Evolutionary conservation across 2,113 vertebrate genomes (phyloP), one percentile per base, ranked within the genome.

Genomic region (Coracopsis vasa): DNA sequence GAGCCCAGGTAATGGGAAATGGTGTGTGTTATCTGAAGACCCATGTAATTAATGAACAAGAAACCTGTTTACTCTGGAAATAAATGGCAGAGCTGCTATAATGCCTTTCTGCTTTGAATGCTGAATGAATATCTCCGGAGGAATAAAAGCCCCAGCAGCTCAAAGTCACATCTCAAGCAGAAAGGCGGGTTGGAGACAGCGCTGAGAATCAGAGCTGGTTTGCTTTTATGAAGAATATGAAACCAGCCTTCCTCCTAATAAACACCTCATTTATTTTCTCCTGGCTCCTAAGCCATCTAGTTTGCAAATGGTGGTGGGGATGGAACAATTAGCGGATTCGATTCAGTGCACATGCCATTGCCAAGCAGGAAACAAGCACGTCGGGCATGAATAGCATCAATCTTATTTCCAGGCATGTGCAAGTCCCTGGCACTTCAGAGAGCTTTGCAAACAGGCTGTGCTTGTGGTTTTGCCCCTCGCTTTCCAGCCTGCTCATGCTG

Each of bases 181-280:
- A 54, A 66, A 86, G 50, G 48, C 29, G 0, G 31, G 35, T n/a
- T 47, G 67, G 69, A 61, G 72, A 79, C 4, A 1, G 81, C 12
- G 12, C 74, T 82, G 71, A 83, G 81, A 35, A 48, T 87, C 62
- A 6, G 86, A 47, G 81, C 73, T 65, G 51, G 2, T 90, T 80
- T 33, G 78, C 86, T 92, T 93, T 95, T 94, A 80, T 80, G 67
- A 81, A 80, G 80, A 50, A 70, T 94, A 94, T 90, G 94, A 92
- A 90, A 71, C 78, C 82, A 90, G 82, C 86, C 67, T 92, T 90
- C 72, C 75, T 71, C 74, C 86, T 88, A 64, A 93, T 94, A 93
- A 98, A 97, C 97, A 96, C 96, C 96, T 90, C 97, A 95, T 97
- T 98, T 97, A 97, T 97, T 98, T 97, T 96, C 97, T 97, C 90